These are phyloP conservation scores for Rhagium mordax DNA, from an alignment of 2,888 invertebrate species.

Conservation along the genomic window DNA sequence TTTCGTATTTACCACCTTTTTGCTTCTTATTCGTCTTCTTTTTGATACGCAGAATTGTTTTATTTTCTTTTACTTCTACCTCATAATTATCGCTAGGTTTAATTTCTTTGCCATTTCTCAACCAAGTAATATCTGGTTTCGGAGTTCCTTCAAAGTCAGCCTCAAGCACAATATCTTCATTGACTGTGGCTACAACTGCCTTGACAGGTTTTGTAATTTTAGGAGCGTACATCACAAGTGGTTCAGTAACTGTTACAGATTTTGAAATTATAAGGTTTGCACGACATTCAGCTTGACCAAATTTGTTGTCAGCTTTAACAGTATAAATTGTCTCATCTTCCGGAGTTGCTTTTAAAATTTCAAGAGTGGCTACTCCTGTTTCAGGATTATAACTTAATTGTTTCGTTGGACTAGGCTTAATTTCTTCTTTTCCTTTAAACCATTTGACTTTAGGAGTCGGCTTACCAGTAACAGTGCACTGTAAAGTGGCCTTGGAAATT, in stretches of 20 bases:
- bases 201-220: conserved; percentile 85
- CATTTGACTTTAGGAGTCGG: conserved; percentile 83
- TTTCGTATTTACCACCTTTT: conserved; percentile 91
- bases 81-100: conserved; percentile 76
- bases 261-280: conserved; percentile 79
- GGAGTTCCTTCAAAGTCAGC: conserved; percentile 83
- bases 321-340: conserved; percentile 81
- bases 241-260: conserved; percentile 70
- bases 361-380: conserved; percentile 77
- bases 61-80: conserved; percentile 75
- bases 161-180: conserved; percentile 78
- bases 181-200: conserved; percentile 81
- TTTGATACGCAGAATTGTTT: conserved; percentile 77
- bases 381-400: conserved; percentile 75
- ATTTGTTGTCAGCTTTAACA: conserved; percentile 81
- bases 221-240: conserved; percentile 76
- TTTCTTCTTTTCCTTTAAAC: conserved; percentile 77
- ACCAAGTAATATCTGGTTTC: conserved; percentile 86
- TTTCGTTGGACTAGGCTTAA: conserved; percentile 74
- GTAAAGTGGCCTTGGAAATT: conserved; percentile 76
- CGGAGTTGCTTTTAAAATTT: conserved; percentile 76
- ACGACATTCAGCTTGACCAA: conserved; percentile 81
- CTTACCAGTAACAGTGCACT: conserved; percentile 79
- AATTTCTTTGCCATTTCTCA: conserved; percentile 86
- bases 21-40: conserved; percentile 77